Evolutionary conservation across 2,888 invertebrate species (phyloP), one percentile per base, ranked within the genome.

Genomic region (Lithophane ornitopus): DNA sequence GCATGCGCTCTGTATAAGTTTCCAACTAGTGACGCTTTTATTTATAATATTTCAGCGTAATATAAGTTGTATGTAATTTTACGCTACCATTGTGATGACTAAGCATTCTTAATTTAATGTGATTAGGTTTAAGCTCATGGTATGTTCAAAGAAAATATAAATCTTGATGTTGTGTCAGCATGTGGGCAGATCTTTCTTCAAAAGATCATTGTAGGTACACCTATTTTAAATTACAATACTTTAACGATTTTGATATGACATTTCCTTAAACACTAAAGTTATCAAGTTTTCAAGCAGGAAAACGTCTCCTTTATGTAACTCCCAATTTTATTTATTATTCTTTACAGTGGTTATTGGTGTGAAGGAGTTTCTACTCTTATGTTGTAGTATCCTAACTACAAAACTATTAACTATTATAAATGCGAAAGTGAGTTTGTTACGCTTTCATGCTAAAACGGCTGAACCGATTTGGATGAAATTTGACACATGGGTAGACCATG

Each of bases 1-100:
- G 92, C 90, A 92, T 91, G 84, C 86, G 85, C 87, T 44, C 16
- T 90, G 89, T 91, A 90, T 91, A 91, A 91, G 74, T 85, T 88
- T 75, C 80, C 85, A 78, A 76, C 88, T 82, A 81, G 66, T 80
- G 69, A 78, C 74, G 72, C 72, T 46, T 78, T 86, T 81, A 81
- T 84, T 80, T 74, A 79, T 63, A 80, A 86, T 85, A 85, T 80
- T 79, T 78, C 56, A 66, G 69, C 44, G 52, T 46, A 28, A 69
- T 54, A 61, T 70, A 63, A 80, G 22, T 71, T 59, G 28, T 41
- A 41, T 69, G 63, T 56, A 71, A 49, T 70, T 68, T 39, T 68
- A 84, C 22, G 44, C 41, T 56, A 19, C 62, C 19, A 65, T 58
- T 75, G 69, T 49, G 4, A 56, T 39, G 46, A 22, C 16, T 26